These are phyloP conservation scores for Acanthopagrus latus DNA, from an alignment of 2,797 vertebrate genomes.

Conservation along the genomic window DNA sequence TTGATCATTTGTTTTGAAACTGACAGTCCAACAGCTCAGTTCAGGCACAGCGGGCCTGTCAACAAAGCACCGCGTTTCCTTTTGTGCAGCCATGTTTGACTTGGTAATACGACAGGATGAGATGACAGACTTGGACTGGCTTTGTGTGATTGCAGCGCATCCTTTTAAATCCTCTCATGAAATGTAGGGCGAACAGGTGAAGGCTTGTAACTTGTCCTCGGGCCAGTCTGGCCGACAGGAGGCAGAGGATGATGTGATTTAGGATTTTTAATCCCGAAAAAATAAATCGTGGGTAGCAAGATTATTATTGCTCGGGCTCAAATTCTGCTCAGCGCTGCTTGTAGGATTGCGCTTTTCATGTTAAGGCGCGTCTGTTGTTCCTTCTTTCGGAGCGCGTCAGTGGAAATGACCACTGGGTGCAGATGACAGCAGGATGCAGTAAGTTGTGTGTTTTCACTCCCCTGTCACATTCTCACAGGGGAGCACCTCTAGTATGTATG, in stretches of 20 bases:
- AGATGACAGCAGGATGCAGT: not conserved
- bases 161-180: slow-evolving; percentile 64
- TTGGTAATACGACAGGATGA: slow-evolving; percentile 16
- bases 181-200: slow-evolving; percentile 69
- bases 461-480: slow-evolving; percentile 28
- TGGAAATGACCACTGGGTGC: not conserved
- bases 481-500: slow-evolving; percentile 41
- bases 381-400: not conserved
- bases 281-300: slow-evolving; percentile 19
- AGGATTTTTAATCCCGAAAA: slow-evolving; percentile 65
- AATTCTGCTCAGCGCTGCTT: slow-evolving; percentile 30
- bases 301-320: slow-evolving; percentile 37
- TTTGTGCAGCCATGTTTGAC: slow-evolving; percentile 6
- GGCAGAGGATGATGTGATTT: slow-evolving; percentile 61
- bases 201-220: slow-evolving; percentile 51
- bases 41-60: not conserved
- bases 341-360: slow-evolving; percentile 30
- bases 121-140: slow-evolving; percentile 32
- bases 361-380: not conserved
- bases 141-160: slow-evolving; percentile 22
- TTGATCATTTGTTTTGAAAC: too few species aligned
- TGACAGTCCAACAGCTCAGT: too few species aligned
- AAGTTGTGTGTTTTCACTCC: not conserved
- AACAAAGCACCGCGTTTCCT: not conserved
- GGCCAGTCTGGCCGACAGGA: slow-evolving; percentile 28